A percentile compares a stretch with the other conserved stretches of the same genome.
These are phyloP conservation scores for Choloepus hoffmanni DNA, from an alignment of 2,113 vertebrate genomes.

Conservation along the genomic window DNA sequence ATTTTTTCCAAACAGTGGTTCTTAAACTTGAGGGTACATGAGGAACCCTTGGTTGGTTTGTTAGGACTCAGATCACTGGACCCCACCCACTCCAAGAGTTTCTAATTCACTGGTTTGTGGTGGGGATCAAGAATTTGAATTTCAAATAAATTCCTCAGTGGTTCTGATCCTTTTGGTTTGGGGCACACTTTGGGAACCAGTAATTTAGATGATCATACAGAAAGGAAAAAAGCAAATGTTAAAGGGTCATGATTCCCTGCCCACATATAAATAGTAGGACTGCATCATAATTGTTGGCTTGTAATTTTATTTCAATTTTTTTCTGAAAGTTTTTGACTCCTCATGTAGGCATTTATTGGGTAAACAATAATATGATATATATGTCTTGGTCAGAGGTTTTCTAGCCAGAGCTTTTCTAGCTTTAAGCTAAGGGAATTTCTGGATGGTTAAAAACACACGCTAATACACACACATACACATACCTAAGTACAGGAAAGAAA, in stretches of 20 bases:
- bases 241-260: background rate
- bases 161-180: background rate
- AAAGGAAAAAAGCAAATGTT: background rate
- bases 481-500: background rate
- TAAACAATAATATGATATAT: background rate
- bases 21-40: background rate
- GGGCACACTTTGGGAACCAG: background rate
- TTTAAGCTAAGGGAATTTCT: background rate
- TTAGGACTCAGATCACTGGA: background rate
- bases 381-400: too few species aligned
- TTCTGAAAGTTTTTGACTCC: background rate
- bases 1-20: background rate
- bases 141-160: background rate
- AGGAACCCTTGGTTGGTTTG: background rate
- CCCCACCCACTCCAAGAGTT: background rate
- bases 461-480: background rate
- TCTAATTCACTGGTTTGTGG: background rate
- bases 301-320: conserved; percentile 5
- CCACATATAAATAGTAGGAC: background rate
- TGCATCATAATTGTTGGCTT: background rate
- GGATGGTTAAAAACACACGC: background rate
- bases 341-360: background rate
- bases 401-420: background rate
- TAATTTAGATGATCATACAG: background rate
- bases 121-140: background rate